phyloP scores from a whole-genome alignment of 1,140 invertebrate species.

The Drosophila lacertosa region DNA sequence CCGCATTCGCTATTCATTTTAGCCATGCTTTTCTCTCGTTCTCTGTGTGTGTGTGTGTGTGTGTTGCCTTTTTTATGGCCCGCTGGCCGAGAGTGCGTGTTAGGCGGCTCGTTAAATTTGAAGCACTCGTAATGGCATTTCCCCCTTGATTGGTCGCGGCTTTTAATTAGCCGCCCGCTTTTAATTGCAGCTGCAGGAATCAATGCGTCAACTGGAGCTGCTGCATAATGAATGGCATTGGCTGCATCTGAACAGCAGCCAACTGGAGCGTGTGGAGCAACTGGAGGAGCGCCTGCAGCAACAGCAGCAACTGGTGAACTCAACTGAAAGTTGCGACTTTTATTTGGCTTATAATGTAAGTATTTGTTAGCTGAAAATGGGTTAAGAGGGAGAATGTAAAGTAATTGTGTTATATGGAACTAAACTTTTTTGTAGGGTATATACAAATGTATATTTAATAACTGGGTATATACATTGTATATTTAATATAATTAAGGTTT shows the following conservation, averaged over 20 bases:
- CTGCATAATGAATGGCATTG: slow-evolving; percentile 35
- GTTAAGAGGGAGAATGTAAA: neutral
- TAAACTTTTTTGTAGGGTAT: too few species aligned
- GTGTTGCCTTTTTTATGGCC: slow-evolving; percentile 50
- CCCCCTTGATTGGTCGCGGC: slow-evolving; percentile 18
- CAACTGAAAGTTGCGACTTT: slow-evolving; percentile 59
- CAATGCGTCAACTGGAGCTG: slow-evolving; percentile 53
- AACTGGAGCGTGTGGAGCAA: neutral
- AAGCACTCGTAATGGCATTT: slow-evolving; percentile 45
- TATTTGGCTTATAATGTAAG: slow-evolving; percentile 82
- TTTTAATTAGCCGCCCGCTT: slow-evolving; percentile 66
- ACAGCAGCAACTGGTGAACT: neutral
- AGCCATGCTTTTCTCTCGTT: slow-evolving; percentile 15
- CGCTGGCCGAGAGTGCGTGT: slow-evolving; percentile 33
- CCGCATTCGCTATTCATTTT: slow-evolving; percentile 68
- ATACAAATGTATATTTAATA: too few species aligned
- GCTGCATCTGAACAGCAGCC: slow-evolving; percentile 24
- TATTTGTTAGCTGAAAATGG: slow-evolving; percentile 7
- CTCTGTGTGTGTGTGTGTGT: too few species aligned
- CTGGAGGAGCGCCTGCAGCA: slow-evolving; percentile 11
- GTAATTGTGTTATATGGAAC: too few species aligned
- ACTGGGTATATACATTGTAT: too few species aligned
- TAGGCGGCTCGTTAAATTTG: slow-evolving; percentile 46
- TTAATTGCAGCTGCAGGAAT: slow-evolving; percentile 61
- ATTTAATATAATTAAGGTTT: too few species aligned